phyloP scores from a whole-genome alignment of 1,140 invertebrate genomes.

The Cepaea nemoralis region DNA sequence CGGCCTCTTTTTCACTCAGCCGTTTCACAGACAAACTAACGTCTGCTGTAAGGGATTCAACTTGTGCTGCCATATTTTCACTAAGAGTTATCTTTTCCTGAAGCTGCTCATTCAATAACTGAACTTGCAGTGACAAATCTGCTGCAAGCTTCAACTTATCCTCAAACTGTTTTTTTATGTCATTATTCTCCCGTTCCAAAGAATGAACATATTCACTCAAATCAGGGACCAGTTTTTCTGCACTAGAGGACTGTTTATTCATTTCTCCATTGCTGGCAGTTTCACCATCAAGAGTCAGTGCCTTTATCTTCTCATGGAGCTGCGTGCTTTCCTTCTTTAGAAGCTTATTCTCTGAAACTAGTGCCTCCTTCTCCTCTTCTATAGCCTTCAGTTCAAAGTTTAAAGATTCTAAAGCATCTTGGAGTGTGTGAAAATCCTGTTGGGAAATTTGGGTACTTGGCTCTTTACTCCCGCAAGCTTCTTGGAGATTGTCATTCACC shows the following conservation, averaged over 20 bases:
- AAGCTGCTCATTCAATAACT: background rate
- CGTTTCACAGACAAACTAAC: background rate
- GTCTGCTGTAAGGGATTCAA: background rate
- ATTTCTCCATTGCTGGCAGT: background rate
- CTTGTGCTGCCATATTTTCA: background rate
- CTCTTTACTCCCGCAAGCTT: background rate
- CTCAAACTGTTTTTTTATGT: background rate
- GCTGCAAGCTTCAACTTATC: background rate
- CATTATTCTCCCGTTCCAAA: background rate
- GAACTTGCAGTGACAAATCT: background rate
- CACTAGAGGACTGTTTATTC: background rate
- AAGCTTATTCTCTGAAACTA: background rate
- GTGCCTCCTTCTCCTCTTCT: constrained; percentile 26
- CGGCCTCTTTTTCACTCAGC: background rate
- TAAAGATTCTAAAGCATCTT: constrained; percentile 34
- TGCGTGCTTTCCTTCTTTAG: constrained; percentile 8
- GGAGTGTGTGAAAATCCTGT: too few relatives aligned
- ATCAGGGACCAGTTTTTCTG: background rate
- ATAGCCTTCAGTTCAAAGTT: constrained; percentile 23
- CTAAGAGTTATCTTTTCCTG: background rate
- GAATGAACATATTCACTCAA: background rate
- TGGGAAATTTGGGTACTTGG: background rate
- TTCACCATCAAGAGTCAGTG: background rate
- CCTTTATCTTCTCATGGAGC: background rate
- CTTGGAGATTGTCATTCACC: background rate